These are phyloP conservation scores for Apteryx mantelli DNA, from an alignment of 2,113 vertebrate species.

Conservation along the genomic window DNA sequence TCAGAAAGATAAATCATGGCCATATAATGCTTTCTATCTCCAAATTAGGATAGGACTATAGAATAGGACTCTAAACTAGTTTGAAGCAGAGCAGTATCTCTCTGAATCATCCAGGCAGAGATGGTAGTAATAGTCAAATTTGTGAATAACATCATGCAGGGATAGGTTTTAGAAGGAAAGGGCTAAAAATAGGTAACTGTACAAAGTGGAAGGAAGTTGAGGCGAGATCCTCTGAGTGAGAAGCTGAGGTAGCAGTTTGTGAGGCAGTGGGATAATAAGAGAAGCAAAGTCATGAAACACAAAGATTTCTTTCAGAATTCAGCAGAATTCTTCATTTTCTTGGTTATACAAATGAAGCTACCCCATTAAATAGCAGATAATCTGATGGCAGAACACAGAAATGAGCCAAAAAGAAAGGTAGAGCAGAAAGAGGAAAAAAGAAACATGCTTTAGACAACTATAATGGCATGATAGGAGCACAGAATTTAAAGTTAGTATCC, in stretches of 20 bases:
- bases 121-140: neutral
- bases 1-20: neutral
- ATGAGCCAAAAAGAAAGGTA: conserved; percentile 30
- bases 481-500: conserved; percentile 42
- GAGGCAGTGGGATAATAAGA: conserved; percentile 11
- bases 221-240: neutral
- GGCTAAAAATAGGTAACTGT: conserved; percentile 42
- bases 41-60: neutral
- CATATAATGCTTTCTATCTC: neutral
- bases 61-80: neutral
- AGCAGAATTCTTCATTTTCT: conserved; percentile 47
- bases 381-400: conserved; percentile 22
- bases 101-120: neutral
- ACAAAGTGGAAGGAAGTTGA: neutral
- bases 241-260: conserved; percentile 32
- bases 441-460: conserved; percentile 32
- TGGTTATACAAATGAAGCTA: conserved; percentile 42
- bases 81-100: neutral
- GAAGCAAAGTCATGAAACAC: conserved; percentile 18
- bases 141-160: neutral
- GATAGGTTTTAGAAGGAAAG: conserved; percentile 11
- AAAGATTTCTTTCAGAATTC: conserved; percentile 47
- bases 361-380: neutral
- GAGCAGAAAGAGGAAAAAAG: conserved; percentile 25
- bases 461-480: conserved; percentile 22